These are phyloP conservation scores for Watsonalla cultraria DNA, from an alignment of 2,888 invertebrate species.

Conservation along the genomic window DNA sequence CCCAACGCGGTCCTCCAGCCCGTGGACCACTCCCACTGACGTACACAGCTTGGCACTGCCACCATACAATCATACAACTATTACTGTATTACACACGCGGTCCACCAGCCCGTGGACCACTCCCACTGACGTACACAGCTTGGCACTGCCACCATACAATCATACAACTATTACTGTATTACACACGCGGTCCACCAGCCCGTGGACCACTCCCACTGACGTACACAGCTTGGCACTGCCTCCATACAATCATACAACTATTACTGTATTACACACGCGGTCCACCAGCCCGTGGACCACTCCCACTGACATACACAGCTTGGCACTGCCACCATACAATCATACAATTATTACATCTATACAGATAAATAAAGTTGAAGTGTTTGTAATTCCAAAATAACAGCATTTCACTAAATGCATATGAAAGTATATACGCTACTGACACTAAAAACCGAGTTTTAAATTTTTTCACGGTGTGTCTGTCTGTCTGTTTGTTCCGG, in stretches of 20 bases:
- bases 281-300: slow-evolving; percentile 55
- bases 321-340: slow-evolving; percentile 44
- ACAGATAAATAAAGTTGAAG: too few relatives aligned
- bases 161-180: not conserved
- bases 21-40: slow-evolving; percentile 46
- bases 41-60: slow-evolving; percentile 55
- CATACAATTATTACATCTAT: not conserved
- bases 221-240: slow-evolving; percentile 55
- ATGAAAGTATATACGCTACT: too few relatives aligned
- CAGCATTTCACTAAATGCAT: too few relatives aligned
- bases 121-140: slow-evolving; percentile 43
- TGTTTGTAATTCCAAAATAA: too few relatives aligned
- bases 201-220: slow-evolving; percentile 46
- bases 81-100: slow-evolving; percentile 23
- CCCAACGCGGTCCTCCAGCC: slow-evolving; percentile 48
- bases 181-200: slow-evolving; percentile 47
- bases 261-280: slow-evolving; percentile 23
- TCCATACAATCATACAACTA: slow-evolving; percentile 3
- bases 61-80: slow-evolving; percentile 4
- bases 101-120: slow-evolving; percentile 55
- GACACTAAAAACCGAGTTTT: too few relatives aligned
- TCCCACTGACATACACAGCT: slow-evolving; percentile 43
- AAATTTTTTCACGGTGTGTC: too few relatives aligned
- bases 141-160: slow-evolving; percentile 44
- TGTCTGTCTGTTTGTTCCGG: too few relatives aligned